Evolutionary conservation across 2,888 invertebrate genomes (phyloP).

Genomic region (Clusia tigrina): DNA sequence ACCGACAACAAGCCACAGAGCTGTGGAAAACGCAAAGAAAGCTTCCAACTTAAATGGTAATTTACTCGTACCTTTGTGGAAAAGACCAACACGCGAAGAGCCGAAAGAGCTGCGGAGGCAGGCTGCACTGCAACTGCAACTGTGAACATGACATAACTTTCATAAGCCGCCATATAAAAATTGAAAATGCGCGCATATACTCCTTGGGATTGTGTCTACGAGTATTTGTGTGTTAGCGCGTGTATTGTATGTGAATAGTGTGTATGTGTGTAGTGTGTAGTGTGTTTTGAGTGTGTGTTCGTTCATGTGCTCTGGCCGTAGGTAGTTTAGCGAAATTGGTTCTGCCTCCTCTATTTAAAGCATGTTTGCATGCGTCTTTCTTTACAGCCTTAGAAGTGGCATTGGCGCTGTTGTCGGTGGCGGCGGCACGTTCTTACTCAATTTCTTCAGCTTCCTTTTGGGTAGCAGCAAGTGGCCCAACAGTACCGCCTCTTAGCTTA

Average conservation of each 20-base stretch:
- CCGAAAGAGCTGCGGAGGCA: not conserved
- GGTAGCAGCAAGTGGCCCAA: not conserved
- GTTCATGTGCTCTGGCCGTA: too few relatives aligned
- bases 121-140: conserved; percentile 52
- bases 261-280: too few relatives aligned
- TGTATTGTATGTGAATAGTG: too few relatives aligned
- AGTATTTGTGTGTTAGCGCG: too few relatives aligned
- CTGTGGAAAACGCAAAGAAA: not conserved
- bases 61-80: not conserved
- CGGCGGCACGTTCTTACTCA: not conserved
- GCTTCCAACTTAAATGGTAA: not conserved
- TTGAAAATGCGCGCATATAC: too few relatives aligned
- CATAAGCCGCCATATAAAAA: conserved; percentile 16
- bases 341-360: too few relatives aligned
- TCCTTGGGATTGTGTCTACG: too few relatives aligned
- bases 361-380: too few relatives aligned
- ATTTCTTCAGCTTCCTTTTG: not conserved
- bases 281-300: too few relatives aligned
- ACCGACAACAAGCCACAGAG: not conserved
- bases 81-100: not conserved
- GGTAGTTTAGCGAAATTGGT: too few relatives aligned
- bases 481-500: not conserved
- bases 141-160: conserved; percentile 57
- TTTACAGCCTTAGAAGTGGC: too few relatives aligned
- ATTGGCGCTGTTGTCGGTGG: not conserved